Conservation (phyloP, 2,888 invertebrate species). For the Harpalus rubripes region DNA sequence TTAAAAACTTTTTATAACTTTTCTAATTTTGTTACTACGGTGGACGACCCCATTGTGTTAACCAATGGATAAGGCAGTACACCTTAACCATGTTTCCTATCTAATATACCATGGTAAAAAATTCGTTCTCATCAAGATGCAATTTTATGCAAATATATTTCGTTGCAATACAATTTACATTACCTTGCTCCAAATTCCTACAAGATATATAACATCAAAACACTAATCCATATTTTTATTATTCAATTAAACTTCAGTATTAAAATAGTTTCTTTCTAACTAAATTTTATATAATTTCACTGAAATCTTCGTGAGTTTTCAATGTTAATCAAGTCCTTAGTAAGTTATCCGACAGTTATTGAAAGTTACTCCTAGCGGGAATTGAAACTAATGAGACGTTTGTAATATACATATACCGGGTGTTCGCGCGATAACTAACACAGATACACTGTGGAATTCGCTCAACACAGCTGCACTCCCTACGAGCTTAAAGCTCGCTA, state of each 20-base stretch:
- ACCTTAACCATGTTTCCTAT: conserved; percentile 17
- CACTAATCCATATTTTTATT: not conserved
- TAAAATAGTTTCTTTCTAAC: not conserved
- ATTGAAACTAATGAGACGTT: conserved; percentile 7
- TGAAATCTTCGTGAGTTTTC: not conserved
- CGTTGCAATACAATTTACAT: conserved; percentile 5
- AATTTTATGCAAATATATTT: conserved; percentile 51
- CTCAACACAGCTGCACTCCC: conserved; percentile 25
- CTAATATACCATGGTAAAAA: conserved; percentile 25
- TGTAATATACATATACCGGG: conserved; percentile 40
- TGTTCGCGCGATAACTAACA: conserved; percentile 30
- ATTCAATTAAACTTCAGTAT: not conserved
- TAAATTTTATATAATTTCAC: not conserved
- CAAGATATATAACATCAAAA: not conserved
- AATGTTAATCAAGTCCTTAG: not conserved
- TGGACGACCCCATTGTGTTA: too few relatives aligned
- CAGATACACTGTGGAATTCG: conserved; percentile 23
- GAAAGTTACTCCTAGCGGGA: not conserved
- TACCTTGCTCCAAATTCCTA: not conserved
- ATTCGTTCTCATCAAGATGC: conserved; percentile 7
- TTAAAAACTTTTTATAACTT: too few relatives aligned
- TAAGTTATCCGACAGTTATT: conserved; percentile 3
- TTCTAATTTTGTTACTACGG: too few relatives aligned
- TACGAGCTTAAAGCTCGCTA: conserved; percentile 11
- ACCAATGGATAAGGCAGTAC: too few relatives aligned